Evolutionary conservation across 2,797 vertebrate species (phyloP).

Genomic region (Anolis apletophallus): DNA sequence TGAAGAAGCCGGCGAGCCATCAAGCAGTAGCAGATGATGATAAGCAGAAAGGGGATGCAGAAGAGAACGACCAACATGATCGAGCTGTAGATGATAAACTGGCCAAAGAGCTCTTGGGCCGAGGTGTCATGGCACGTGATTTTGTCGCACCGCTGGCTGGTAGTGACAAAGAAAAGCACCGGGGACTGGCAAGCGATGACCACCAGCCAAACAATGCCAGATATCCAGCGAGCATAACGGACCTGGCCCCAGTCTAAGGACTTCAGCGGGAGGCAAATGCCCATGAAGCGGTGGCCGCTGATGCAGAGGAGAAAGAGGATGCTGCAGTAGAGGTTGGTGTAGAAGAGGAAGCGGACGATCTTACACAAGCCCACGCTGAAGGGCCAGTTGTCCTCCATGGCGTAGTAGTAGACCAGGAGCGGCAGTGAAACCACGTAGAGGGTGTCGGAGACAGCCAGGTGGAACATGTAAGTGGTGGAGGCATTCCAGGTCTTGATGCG

Average conservation of each 20-base stretch:
- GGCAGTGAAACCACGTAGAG: conserved; percentile 93
- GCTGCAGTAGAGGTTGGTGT: conserved; percentile 94
- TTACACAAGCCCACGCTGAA: conserved; percentile 90
- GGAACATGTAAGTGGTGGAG: conserved; percentile 96
- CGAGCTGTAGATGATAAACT: conserved; percentile 91
- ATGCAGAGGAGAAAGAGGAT: conserved; percentile 97
- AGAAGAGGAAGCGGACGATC: conserved; percentile 96
- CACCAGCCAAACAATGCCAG: conserved; percentile 81
- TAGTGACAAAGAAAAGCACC: conserved; percentile 91
- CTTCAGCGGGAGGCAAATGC: conserved; percentile 88
- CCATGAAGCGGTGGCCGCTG: conserved; percentile 92
- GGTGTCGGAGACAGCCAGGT: conserved; percentile 90
- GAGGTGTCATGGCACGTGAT: conserved; percentile 93
- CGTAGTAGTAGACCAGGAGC: conserved; percentile 93
- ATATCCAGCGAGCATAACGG: conserved; percentile 83
- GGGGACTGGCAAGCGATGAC: conserved; percentile 89
- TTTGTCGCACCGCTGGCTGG: conserved; percentile 60
- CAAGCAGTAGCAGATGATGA: conserved; percentile 90
- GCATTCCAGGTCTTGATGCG: conserved; percentile 91
- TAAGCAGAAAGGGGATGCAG: conserved; percentile 86
- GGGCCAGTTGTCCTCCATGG: conserved; percentile 91
- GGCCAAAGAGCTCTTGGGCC: conserved; percentile 85
- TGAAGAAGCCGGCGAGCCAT: conserved; percentile 88
- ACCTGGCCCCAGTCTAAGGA: conserved; percentile 88
- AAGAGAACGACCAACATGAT: conserved; percentile 89